These are phyloP conservation scores for Magallana nippona DNA, from an alignment of 2,888 invertebrate genomes.

Conservation along the genomic window DNA sequence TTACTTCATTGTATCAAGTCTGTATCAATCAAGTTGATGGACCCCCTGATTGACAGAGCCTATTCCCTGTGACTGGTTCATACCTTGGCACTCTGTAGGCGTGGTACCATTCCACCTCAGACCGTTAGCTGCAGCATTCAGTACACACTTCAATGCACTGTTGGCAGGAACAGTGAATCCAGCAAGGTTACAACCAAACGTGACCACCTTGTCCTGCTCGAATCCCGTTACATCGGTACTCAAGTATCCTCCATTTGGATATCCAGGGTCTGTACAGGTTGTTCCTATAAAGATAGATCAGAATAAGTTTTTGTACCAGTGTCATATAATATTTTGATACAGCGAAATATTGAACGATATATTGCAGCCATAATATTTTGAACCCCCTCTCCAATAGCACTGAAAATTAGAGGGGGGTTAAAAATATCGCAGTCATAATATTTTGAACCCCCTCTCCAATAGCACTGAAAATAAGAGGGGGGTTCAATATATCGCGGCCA, in stretches of 20 bases:
- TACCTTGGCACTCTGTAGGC: background rate
- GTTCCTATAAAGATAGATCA: constrained; percentile 54
- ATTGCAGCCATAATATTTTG: too few relatives aligned
- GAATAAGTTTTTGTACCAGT: background rate
- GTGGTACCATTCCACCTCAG: constrained; percentile 55
- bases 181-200: constrained; percentile 58
- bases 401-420: too few relatives aligned
- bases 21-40: too few relatives aligned
- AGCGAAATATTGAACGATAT: too few relatives aligned
- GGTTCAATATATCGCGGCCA: too few relatives aligned
- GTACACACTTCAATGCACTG: constrained; percentile 57
- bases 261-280: constrained; percentile 69
- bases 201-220: constrained; percentile 59
- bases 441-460: too few relatives aligned
- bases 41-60: background rate
- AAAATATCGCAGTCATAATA: too few relatives aligned
- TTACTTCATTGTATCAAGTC: too few relatives aligned
- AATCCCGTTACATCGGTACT: constrained; percentile 56
- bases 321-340: too few relatives aligned
- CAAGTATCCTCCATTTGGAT: constrained; percentile 61
- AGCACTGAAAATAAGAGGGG: too few relatives aligned
- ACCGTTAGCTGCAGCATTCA: constrained; percentile 45
- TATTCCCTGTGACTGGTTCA: background rate
- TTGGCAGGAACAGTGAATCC: constrained; percentile 60
- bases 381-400: too few relatives aligned